A percentile compares a stretch with the other conserved stretches of the same genome.
Conservation (phyloP, 2,888 invertebrate genomes). For the Plebejus argus region DNA sequence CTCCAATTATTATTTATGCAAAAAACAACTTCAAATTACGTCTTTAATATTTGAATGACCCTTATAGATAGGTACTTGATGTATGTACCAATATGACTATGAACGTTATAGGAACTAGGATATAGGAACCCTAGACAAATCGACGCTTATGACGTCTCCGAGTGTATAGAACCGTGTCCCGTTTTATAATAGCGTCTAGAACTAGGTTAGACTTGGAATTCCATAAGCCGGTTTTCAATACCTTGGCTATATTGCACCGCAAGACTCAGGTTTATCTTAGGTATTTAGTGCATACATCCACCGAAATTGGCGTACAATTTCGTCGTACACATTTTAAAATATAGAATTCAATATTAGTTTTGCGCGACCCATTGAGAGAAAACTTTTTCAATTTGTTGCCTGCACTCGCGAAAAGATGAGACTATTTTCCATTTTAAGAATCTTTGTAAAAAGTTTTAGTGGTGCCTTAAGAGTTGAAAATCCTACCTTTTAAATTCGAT, state of each 20-base stretch:
- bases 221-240: conserved; percentile 33
- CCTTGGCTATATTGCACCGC: conserved; percentile 32
- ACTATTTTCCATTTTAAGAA: neutral
- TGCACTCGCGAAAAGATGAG: conserved; percentile 8
- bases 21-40: no score
- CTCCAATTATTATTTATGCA: no score
- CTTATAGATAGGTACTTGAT: neutral
- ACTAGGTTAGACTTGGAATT: conserved; percentile 31
- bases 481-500: neutral
- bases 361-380: neutral
- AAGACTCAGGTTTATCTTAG: conserved; percentile 31
- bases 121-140: neutral
- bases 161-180: conserved; percentile 6
- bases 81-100: neutral
- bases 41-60: no score
- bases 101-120: neutral
- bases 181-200: conserved; percentile 28
- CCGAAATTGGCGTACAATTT: conserved; percentile 19
- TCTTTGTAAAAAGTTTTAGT: conserved; percentile 1
- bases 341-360: conserved; percentile 14
- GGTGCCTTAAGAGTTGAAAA: neutral
- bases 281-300: conserved; percentile 21
- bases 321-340: neutral
- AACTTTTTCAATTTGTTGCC: conserved; percentile 18
- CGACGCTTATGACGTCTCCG: neutral